These are phyloP conservation scores for Arvicanthis niloticus DNA, from an alignment of 2,113 vertebrate species.

Conservation along the genomic window DNA sequence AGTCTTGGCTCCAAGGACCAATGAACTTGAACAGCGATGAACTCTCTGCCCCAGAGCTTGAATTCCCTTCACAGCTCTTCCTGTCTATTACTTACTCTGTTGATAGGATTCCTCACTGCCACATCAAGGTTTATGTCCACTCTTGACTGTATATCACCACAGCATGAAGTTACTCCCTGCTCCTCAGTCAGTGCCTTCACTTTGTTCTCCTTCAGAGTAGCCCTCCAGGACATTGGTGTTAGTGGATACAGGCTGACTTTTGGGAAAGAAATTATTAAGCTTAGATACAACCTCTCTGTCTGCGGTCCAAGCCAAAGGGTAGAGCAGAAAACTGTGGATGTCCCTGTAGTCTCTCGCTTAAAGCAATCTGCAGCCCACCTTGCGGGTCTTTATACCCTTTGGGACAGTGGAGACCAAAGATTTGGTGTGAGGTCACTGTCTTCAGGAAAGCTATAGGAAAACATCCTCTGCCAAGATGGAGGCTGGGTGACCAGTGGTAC, in stretches of 20 bases:
- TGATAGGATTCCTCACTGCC: background rate
- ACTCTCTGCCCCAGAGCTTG: constrained; percentile 11
- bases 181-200: accelerated
- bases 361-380: background rate
- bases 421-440: background rate
- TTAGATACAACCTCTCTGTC: background rate
- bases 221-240: background rate
- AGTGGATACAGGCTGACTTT: no score
- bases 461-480: background rate
- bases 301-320: background rate
- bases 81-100: background rate
- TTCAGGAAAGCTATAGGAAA: background rate
- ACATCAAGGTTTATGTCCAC: background rate
- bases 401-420: background rate
- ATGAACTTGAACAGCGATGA: constrained; percentile 65
- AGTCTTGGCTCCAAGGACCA: constrained; percentile 22
- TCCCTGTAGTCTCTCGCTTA: background rate
- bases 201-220: background rate
- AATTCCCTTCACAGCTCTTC: background rate
- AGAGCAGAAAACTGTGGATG: background rate
- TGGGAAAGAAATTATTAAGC: no score
- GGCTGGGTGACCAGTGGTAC: background rate
- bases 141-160: background rate
- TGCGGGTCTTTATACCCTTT: background rate
- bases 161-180: accelerated